These are phyloP conservation scores for Lottia gigantea DNA, from an alignment of 2,888 invertebrate species.

Conservation along the genomic window DNA sequence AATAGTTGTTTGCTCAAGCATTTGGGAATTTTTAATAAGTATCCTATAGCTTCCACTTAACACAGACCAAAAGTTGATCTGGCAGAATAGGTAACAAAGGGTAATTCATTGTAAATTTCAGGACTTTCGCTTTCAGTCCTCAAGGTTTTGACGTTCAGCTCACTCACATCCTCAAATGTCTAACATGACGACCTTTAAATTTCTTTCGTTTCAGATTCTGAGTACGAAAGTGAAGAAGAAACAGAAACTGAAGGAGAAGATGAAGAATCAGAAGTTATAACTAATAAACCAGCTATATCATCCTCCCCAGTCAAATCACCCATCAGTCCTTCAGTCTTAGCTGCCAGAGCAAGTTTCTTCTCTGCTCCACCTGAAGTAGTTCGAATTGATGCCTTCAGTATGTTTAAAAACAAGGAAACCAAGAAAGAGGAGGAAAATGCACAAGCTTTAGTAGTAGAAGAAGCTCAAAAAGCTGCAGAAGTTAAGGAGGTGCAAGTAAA, in stretches of 20 bases:
- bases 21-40: no score
- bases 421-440: conserved; percentile 37
- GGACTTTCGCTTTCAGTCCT: no score
- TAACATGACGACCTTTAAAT: no score
- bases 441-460: conserved; percentile 22
- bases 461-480: conserved; percentile 32
- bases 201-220: conserved; percentile 27
- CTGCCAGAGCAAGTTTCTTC: conserved; percentile 63
- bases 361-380: conserved; percentile 61
- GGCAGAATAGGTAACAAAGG: no score
- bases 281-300: conserved; percentile 11
- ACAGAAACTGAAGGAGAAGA: conserved; percentile 47
- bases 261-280: conserved; percentile 16
- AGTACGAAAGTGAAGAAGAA: conserved; percentile 42
- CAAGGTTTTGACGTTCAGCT: no score
- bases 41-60: no score
- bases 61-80: no score
- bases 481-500: conserved; percentile 31
- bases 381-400: conserved; percentile 59
- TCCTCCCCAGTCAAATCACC: conserved; percentile 22
- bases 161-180: no score
- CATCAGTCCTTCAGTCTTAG: conserved; percentile 31
- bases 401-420: conserved; percentile 56
- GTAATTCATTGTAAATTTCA: no score
- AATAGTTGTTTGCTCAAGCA: no score